Evolutionary conservation across 1,140 invertebrate species (phyloP), one percentile per base, ranked within the genome.

Genomic region (Aphelinus atriplicis): DNA sequence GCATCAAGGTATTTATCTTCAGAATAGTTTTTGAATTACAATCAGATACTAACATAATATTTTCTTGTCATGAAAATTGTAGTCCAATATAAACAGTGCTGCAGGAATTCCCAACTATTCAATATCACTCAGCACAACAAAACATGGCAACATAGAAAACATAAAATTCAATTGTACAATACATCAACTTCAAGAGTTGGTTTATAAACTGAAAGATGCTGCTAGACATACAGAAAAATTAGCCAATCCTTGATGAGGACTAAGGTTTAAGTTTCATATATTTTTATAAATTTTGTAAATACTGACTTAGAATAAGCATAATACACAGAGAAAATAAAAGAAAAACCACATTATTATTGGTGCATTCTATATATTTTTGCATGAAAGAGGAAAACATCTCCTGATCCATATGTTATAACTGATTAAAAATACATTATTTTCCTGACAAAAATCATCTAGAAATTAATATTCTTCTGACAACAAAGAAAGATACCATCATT

Each of bases 191-290:
- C 91, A 93, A 85, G 92, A 93, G 83, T 84, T 93, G 70, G 89
- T 92, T 58, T 89, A 90, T 73, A 93, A 93, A 83, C 83, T 93
- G 7, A 92, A 92, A 84, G 91, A 92, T 81, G 87, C 90, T 47
- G 85, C 90, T 56, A 84, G 89, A 80, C 91, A 92, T 83, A 89
- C 91, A 79, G 90, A 92, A 79, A 91, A 89, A 81, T 79, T 90
- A 43, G 78, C 82, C 58, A 83, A 76, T 26, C 26, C 26, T 26
- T 26, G 26, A 26, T 26, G 26, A 26, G 26, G 26, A 26, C 26
- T 26, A 26, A 26, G 26, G 26, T 26, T 26, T 26, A 26, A 26
- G 26, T 46, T 78, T 66, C 56, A 73, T 76, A 64, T 58, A 56
- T 7, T 57, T 72, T 64, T 64, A 4, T 64, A 74, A 61, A 57